A percentile compares a stretch with the other conserved stretches of the same genome.
Evolutionary conservation across 2,888 invertebrate genomes (phyloP).

Genomic region (Spilosoma lubricipeda): DNA sequence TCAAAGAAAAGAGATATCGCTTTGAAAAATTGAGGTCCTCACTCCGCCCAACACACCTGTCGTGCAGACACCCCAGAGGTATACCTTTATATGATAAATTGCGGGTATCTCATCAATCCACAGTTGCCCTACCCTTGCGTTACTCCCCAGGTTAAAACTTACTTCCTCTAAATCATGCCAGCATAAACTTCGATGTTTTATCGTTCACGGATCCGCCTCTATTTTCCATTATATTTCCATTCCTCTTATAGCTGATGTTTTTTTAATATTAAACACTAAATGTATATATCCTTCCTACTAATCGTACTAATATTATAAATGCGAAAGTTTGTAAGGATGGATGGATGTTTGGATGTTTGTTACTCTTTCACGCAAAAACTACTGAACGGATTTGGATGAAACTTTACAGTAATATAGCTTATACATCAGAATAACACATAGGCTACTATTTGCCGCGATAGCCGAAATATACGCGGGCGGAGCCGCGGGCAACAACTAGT

Average conservation of each 20-base stretch:
- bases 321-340: too few species aligned
- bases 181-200: constrained; percentile 23
- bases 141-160: constrained; percentile 19
- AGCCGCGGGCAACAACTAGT: too few species aligned
- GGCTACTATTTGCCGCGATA: too few species aligned
- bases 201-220: constrained; percentile 4
- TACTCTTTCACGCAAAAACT: too few species aligned
- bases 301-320: too few species aligned
- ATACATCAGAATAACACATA: too few species aligned
- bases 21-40: constrained; percentile 11
- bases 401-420: too few species aligned
- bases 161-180: constrained; percentile 11
- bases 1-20: neutral
- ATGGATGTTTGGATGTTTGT: too few species aligned
- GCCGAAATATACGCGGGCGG: too few species aligned
- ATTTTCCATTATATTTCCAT: neutral
- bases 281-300: too few species aligned
- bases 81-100: constrained; percentile 13
- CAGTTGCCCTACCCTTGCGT: constrained; percentile 6
- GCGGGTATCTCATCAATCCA: constrained; percentile 17
- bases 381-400: too few species aligned
- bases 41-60: constrained; percentile 12
- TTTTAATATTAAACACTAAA: too few species aligned
- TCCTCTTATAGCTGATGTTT: neutral
- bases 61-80: neutral